These are phyloP conservation scores for Tridacna gigas DNA, from an alignment of 2,888 invertebrate species.

Conservation along the genomic window DNA sequence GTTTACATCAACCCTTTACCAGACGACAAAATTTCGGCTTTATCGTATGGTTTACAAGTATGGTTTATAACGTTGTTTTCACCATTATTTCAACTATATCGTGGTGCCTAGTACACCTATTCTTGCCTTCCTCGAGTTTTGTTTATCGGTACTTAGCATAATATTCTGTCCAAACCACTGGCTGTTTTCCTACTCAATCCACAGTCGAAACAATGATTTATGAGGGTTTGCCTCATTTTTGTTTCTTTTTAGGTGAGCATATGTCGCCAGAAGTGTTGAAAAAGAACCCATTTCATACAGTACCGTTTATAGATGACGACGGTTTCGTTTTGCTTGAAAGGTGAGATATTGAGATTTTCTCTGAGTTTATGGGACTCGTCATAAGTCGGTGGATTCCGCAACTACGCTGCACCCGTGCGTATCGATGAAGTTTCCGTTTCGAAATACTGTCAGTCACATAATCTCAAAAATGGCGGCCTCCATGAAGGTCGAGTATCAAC, in stretches of 20 bases:
- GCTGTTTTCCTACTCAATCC: too few relatives aligned
- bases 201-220: not conserved
- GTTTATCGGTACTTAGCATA: too few relatives aligned
- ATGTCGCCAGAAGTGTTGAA: constrained; percentile 87
- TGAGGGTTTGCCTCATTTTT: not conserved
- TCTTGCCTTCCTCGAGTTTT: too few relatives aligned
- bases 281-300: constrained; percentile 88
- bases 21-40: not conserved
- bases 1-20: not conserved
- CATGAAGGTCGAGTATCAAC: too few relatives aligned
- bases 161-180: too few relatives aligned
- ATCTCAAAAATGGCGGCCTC: not conserved
- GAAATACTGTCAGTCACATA: not conserved
- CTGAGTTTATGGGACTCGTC: too few relatives aligned
- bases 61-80: not conserved
- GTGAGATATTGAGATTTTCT: constrained; percentile 66
- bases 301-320: constrained; percentile 89
- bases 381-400: not conserved
- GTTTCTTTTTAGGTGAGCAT: constrained; percentile 86
- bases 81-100: too few relatives aligned
- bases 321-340: constrained; percentile 89
- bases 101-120: too few relatives aligned
- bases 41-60: too few relatives aligned
- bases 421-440: not conserved
- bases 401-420: not conserved